These are phyloP conservation scores for Sciaenops ocellatus DNA, from an alignment of 2,797 vertebrate species.

Conservation along the genomic window DNA sequence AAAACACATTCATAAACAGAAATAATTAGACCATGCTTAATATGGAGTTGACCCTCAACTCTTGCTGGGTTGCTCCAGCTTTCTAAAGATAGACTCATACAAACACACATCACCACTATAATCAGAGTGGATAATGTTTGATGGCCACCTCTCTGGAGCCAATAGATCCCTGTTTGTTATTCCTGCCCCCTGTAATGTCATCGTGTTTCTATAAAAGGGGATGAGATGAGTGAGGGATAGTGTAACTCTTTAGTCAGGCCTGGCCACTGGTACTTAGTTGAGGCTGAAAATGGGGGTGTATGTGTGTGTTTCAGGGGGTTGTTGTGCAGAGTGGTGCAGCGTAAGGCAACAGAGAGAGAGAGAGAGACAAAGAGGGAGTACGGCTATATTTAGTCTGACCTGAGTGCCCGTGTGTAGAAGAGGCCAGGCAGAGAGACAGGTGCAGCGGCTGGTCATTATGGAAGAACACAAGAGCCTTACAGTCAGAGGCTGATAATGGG, in stretches of 20 bases:
- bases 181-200: conserved; percentile 74
- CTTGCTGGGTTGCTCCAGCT: conserved; percentile 7
- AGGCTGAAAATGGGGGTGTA: conserved; percentile 51
- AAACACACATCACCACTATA: conserved; percentile 51
- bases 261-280: conserved; percentile 36
- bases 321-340: conserved; percentile 45
- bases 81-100: conserved; percentile 54
- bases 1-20: not conserved
- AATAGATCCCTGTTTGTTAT: conserved; percentile 74
- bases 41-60: conserved; percentile 1
- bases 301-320: not conserved
- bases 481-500: conserved; percentile 79
- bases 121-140: conserved; percentile 60
- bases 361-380: conserved; percentile 62
- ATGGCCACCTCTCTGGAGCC: conserved; percentile 70
- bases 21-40: conserved; percentile 1
- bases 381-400: conserved; percentile 85
- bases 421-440: conserved; percentile 81
- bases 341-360: conserved; percentile 62
- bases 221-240: conserved; percentile 46
- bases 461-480: conserved; percentile 80
- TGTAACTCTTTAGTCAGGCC: conserved; percentile 49
- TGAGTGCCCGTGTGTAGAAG: conserved; percentile 76
- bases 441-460: conserved; percentile 82
- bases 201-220: conserved; percentile 80